A percentile compares a stretch with the other conserved stretches of the same genome.
These are phyloP conservation scores for Bos javanicus DNA, from an alignment of 2,113 vertebrate species.

Conservation along the genomic window DNA sequence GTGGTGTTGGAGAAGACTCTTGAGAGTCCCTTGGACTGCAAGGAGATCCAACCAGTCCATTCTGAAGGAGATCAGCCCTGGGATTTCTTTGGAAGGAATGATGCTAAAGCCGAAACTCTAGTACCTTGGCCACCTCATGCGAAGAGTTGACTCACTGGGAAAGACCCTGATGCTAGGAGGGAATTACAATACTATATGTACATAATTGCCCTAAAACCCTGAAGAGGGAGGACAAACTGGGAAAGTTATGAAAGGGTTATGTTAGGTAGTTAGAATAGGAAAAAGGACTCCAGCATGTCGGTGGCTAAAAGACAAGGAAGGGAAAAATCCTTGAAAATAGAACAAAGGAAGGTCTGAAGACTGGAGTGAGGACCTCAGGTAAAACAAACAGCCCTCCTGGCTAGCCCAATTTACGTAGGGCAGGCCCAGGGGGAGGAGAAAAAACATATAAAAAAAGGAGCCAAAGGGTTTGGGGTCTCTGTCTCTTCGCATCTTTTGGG, in stretches of 20 bases:
- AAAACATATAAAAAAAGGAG: not conserved
- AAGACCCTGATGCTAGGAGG: no score
- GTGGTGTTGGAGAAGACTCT: no score
- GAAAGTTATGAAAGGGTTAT: not conserved
- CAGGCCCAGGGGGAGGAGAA: not conserved
- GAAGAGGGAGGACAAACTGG: not conserved
- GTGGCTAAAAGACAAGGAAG: not conserved
- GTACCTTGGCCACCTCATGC: no score
- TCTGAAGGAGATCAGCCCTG: no score
- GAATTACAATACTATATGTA: not conserved
- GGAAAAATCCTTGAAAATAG: not conserved
- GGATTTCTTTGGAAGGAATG: no score
- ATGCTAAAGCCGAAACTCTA: no score
- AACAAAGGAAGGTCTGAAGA: not conserved
- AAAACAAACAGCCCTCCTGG: not conserved
- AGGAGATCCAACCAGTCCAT: no score
- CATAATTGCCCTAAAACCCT: not conserved
- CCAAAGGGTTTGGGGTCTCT: fast-evolving
- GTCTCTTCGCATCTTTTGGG: fast-evolving
- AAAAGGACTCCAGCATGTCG: not conserved
- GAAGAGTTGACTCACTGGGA: no score
- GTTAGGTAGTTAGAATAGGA: not conserved
- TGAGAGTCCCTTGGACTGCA: no score
- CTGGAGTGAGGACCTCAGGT: not conserved
- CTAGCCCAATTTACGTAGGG: fast-evolving